These are phyloP conservation scores for Spisula subtruncata DNA, from an alignment of 2,888 invertebrate species.

Conservation along the genomic window DNA sequence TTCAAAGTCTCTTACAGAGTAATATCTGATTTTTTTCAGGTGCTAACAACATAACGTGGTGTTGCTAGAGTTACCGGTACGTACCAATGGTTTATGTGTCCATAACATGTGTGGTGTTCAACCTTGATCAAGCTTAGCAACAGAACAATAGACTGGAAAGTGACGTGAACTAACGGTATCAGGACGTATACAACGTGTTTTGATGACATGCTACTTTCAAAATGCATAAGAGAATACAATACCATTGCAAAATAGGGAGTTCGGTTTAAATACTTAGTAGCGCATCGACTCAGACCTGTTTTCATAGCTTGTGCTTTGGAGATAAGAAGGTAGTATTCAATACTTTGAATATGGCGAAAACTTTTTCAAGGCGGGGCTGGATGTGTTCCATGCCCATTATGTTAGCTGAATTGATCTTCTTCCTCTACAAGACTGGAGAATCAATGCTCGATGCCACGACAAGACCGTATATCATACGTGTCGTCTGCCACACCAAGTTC, in stretches of 20 bases:
- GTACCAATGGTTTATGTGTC: not conserved
- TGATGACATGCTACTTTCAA: too few relatives aligned
- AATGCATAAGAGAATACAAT: too few relatives aligned
- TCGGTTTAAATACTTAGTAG: too few relatives aligned
- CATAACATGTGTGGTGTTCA: not conserved
- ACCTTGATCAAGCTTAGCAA: not conserved
- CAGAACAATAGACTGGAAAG: too few relatives aligned
- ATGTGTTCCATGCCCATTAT: slow-evolving; percentile 66
- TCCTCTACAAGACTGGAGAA: slow-evolving; percentile 87
- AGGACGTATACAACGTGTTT: too few relatives aligned
- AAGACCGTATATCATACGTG: slow-evolving; percentile 85
- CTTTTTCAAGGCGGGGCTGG: slow-evolving; percentile 33
- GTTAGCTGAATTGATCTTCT: slow-evolving; percentile 84
- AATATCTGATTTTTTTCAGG: not conserved
- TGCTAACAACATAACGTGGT: not conserved
- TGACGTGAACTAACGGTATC: too few relatives aligned
- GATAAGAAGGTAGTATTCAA: not conserved
- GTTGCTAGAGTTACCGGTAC: not conserved
- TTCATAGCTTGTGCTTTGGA: not conserved
- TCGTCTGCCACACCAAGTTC: slow-evolving; percentile 80
- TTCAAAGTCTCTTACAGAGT: not conserved
- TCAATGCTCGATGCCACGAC: slow-evolving; percentile 87
- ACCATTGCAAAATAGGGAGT: too few relatives aligned
- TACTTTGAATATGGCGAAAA: not conserved
- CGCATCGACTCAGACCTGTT: not conserved